These are phyloP conservation scores for Neoscelio sp. DNA, from an alignment of 2,888 invertebrate genomes.

Conservation along the genomic window DNA sequence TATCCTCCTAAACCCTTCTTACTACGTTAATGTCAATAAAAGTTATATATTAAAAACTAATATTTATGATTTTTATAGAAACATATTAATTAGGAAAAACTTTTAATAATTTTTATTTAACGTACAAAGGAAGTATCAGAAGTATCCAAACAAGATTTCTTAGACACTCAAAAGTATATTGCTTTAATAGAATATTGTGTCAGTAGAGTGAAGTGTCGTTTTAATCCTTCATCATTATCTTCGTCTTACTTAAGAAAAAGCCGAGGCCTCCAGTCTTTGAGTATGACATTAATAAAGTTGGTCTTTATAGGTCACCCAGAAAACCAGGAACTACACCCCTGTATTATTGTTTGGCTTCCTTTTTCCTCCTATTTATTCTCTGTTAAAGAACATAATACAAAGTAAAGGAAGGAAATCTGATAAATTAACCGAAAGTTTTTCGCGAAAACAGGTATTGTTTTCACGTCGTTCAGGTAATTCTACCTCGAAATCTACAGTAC, in stretches of 20 bases:
- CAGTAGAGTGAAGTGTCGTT: slow-evolving; percentile 14
- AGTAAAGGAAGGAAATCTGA: not conserved
- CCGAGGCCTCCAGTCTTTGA: slow-evolving; percentile 4
- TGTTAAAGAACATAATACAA: not conserved
- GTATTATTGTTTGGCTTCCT: not conserved
- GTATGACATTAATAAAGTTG: slow-evolving; percentile 28
- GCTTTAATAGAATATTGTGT: slow-evolving; percentile 4
- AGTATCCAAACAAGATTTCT: slow-evolving; percentile 2
- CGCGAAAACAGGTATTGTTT: slow-evolving; percentile 6
- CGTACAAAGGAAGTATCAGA: not conserved
- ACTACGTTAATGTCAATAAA: not conserved
- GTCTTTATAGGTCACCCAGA: slow-evolving; percentile 15
- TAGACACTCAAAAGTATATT: too few species aligned
- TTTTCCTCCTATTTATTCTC: not conserved
- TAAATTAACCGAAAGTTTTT: not conserved
- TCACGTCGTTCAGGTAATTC: too few species aligned
- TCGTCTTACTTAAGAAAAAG: slow-evolving; percentile 6
- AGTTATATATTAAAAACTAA: not conserved
- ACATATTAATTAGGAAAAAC: too few species aligned
- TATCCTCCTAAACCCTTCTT: not conserved
- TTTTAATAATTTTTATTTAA: not conserved
- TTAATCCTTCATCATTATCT: slow-evolving; percentile 34
- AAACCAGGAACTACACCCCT: not conserved
- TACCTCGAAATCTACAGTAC: too few species aligned
- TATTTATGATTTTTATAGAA: not conserved